Evolutionary conservation across 2,888 invertebrate species (phyloP).

Genomic region (Phalangium opilio): DNA sequence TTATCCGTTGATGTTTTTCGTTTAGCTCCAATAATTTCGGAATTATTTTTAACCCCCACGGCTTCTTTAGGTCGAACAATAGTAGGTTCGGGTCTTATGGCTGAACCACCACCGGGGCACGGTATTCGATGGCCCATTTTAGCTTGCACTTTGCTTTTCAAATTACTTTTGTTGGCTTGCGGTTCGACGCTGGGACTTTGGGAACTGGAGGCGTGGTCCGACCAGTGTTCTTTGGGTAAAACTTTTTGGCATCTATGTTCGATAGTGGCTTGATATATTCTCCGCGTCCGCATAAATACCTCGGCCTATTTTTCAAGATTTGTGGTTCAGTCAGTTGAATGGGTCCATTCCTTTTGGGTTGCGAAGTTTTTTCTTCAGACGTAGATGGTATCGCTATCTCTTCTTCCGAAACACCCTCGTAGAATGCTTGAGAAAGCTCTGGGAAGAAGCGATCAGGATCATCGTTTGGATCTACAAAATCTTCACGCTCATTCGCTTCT

Average conservation of each 20-base stretch:
- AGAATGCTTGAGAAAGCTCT: slow-evolving; percentile 3
- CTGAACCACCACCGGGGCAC: slow-evolving; percentile 4
- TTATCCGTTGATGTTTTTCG: too few relatives aligned
- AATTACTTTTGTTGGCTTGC: not conserved
- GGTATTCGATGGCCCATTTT: slow-evolving; percentile 4
- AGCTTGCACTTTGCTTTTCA: not conserved
- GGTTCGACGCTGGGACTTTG: not conserved
- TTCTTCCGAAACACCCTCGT: not conserved
- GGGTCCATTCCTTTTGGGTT: not conserved
- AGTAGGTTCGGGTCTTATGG: not conserved
- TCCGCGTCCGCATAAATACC: slow-evolving; percentile 4
- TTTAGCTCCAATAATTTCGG: too few relatives aligned
- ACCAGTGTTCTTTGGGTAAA: too few relatives aligned
- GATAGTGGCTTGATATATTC: slow-evolving; percentile 2
- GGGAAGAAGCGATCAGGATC: slow-evolving; percentile 2
- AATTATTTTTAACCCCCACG: not conserved
- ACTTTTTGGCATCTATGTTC: not conserved
- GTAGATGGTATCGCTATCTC: not conserved
- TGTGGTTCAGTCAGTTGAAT: slow-evolving; percentile 5
- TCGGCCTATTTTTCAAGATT: slow-evolving; percentile 1
- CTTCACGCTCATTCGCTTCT: not conserved
- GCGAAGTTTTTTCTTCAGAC: too few relatives aligned
- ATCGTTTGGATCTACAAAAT: not conserved
- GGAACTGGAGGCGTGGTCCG: not conserved
- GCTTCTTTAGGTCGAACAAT: too few relatives aligned